Conservation (phyloP, 2,888 invertebrate genomes). For the Xestobium rufovillosum region DNA sequence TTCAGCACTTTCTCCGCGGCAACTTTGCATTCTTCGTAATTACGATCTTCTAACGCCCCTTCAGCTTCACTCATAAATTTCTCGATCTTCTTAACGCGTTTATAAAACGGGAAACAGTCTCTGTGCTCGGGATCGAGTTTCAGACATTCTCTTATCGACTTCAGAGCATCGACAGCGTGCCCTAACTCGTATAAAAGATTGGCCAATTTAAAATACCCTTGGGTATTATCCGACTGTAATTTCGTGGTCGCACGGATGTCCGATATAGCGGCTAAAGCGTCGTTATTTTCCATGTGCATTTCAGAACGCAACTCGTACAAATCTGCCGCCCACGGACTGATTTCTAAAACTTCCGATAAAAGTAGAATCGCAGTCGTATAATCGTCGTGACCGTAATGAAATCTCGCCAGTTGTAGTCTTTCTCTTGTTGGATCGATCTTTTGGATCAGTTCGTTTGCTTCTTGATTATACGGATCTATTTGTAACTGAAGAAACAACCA, state of each 20-base stretch:
- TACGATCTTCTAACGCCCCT: slow-evolving; percentile 50
- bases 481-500: slow-evolving; percentile 48
- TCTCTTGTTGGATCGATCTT: slow-evolving; percentile 57
- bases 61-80: slow-evolving; percentile 70
- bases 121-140: slow-evolving; percentile 97
- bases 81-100: slow-evolving; percentile 88
- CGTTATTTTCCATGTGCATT: slow-evolving; percentile 69
- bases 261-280: slow-evolving; percentile 77
- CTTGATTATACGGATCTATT: slow-evolving; percentile 68
- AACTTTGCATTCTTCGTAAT: slow-evolving; percentile 61
- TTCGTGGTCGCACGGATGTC: slow-evolving; percentile 89
- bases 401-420: slow-evolving; percentile 57
- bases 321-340: slow-evolving; percentile 82
- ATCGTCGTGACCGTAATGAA: slow-evolving; percentile 52
- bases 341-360: slow-evolving; percentile 63
- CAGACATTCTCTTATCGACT: slow-evolving; percentile 93
- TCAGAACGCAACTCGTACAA: slow-evolving; percentile 82
- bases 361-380: slow-evolving; percentile 54
- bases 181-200: slow-evolving; percentile 82
- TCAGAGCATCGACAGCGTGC: slow-evolving; percentile 83
- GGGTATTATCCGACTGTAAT: slow-evolving; percentile 85
- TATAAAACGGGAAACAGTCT: slow-evolving; percentile 92
- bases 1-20: slow-evolving; percentile 61
- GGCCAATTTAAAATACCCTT: slow-evolving; percentile 76
- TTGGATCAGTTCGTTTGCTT: slow-evolving; percentile 63